Evolutionary conservation across 2,797 vertebrate species (phyloP).

Genomic region (Heteromormyrus szaboi): DNA sequence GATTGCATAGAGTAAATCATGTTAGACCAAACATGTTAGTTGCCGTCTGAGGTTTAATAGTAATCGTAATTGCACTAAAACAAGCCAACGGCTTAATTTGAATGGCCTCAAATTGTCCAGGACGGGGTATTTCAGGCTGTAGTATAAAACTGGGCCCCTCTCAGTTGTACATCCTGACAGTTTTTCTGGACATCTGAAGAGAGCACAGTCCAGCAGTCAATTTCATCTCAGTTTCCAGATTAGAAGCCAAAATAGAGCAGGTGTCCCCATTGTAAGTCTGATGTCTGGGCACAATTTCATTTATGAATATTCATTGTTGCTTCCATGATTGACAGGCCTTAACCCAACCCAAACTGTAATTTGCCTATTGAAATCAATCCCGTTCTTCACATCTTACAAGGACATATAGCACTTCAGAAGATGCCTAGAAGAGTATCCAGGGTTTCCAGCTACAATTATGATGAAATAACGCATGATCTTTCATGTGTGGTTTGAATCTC

Average conservation of each 20-base stretch:
- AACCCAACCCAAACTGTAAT: background rate
- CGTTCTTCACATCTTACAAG: background rate
- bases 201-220: background rate
- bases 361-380: background rate
- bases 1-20: background rate
- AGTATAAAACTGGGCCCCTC: background rate
- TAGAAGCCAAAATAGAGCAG: conserved; percentile 1
- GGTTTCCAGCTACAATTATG: background rate
- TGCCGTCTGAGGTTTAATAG: background rate
- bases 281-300: background rate
- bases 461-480: background rate
- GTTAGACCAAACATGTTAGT: background rate
- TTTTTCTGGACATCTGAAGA: background rate
- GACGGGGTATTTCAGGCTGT: background rate
- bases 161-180: background rate
- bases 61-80: background rate
- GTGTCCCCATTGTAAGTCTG: conserved; percentile 8
- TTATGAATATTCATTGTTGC: background rate
- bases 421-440: background rate
- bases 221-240: background rate
- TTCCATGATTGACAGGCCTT: background rate
- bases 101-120: background rate
- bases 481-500: background rate
- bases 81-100: background rate
- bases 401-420: background rate